These are phyloP conservation scores for Drosophila siamana DNA, from an alignment of 2,888 invertebrate species.

Conservation along the genomic window DNA sequence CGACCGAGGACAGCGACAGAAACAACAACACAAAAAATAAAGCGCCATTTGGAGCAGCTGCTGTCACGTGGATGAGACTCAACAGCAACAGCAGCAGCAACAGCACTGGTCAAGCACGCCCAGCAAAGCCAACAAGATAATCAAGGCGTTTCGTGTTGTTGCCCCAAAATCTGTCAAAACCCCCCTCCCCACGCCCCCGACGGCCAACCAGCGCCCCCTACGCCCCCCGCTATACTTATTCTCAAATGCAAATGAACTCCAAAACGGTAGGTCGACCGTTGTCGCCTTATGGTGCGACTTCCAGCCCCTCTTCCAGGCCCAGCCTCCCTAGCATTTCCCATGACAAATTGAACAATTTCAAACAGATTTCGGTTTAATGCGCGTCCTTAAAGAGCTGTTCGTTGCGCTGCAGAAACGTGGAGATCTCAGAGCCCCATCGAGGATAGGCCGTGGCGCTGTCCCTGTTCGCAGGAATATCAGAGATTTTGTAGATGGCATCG, in stretches of 20 bases:
- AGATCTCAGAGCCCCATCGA: conserved; percentile 6
- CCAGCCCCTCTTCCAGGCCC: background rate
- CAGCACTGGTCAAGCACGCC: conserved; percentile 56
- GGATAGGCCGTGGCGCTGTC: too few relatives aligned
- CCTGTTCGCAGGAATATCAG: accelerated
- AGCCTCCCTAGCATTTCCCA: conserved; percentile 6
- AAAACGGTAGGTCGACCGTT: conserved; percentile 38
- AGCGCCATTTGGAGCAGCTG: conserved; percentile 72
- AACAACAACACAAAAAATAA: conserved; percentile 22
- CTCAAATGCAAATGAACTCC: conserved; percentile 66
- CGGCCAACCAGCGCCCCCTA: background rate
- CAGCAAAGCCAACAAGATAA: conserved; percentile 53
- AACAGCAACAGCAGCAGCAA: conserved; percentile 7
- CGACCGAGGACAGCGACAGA: conserved; percentile 29
- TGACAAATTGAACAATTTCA: conserved; percentile 72
- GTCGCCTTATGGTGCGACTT: conserved; percentile 34
- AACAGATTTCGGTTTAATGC: conserved; percentile 50
- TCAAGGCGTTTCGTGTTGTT: conserved; percentile 43
- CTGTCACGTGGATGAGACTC: conserved; percentile 49
- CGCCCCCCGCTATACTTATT: background rate
- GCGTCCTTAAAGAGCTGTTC: conserved; percentile 13
- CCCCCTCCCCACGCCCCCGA: too few relatives aligned
- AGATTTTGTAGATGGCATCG: background rate
- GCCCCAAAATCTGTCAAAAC: background rate
- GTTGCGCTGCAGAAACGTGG: conserved; percentile 29